Conservation (phyloP, 2,797 vertebrate genomes). For the Todus mexicanus region DNA sequence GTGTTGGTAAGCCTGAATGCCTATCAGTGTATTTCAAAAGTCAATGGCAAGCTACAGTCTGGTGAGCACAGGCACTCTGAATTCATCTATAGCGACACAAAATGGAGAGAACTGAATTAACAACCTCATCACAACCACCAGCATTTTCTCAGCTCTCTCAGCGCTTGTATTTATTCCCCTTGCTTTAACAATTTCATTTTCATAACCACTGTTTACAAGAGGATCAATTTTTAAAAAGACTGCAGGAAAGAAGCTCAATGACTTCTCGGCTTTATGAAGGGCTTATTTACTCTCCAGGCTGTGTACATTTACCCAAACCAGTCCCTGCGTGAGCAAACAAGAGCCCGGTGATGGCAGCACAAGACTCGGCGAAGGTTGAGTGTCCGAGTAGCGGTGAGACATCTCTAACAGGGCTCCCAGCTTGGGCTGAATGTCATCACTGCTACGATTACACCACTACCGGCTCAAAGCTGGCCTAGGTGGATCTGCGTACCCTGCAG, state of each 20-base stretch:
- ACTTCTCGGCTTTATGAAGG: not conserved
- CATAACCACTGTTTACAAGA: not conserved
- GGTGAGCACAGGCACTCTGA: not conserved
- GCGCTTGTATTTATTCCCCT: not conserved
- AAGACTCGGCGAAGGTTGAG: not conserved
- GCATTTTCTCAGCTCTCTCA: not conserved
- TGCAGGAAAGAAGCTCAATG: not conserved
- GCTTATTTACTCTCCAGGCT: not conserved
- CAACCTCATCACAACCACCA: not conserved
- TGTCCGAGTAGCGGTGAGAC: too few relatives aligned
- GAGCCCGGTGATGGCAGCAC: not conserved
- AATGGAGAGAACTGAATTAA: not conserved
- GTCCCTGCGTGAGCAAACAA: not conserved
- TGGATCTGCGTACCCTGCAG: not conserved
- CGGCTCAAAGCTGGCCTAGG: not conserved
- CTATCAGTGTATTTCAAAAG: not conserved
- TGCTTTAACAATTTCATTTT: not conserved
- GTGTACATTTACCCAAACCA: not conserved
- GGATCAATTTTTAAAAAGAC: not conserved
- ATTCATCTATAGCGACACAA: not conserved
- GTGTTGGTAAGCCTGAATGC: not conserved
- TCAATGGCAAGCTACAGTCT: not conserved
- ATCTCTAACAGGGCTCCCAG: not conserved
- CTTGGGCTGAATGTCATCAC: not conserved
- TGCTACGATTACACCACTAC: not conserved